Conservation (phyloP, 2,888 invertebrate species). For the Heliothis peltigera region DNA sequence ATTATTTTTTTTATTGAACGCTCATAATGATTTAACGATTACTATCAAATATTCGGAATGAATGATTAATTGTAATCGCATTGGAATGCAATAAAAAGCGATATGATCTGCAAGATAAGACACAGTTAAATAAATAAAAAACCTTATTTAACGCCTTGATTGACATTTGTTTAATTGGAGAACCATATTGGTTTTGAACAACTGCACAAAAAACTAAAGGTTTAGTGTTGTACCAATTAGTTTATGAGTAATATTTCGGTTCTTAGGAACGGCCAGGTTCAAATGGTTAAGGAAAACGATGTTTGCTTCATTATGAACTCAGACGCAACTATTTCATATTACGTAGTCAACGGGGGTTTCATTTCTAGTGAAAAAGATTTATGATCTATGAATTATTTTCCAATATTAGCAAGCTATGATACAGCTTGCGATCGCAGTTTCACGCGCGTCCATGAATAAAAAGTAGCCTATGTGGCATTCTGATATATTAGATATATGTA, state of each 20-base stretch:
- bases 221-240: conserved; percentile 32
- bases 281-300: conserved; percentile 17
- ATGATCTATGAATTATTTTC: too few relatives aligned
- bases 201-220: conserved; percentile 8
- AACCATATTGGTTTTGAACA: conserved; percentile 40
- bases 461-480: too few relatives aligned
- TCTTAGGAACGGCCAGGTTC: conserved; percentile 32
- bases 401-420: too few relatives aligned
- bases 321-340: too few relatives aligned
- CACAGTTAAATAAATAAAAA: conserved; percentile 17
- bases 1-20: conserved; percentile 16
- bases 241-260: conserved; percentile 45
- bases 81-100: conserved; percentile 53
- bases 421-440: too few relatives aligned
- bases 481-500: too few relatives aligned
- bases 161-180: conserved; percentile 62
- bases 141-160: conserved; percentile 50
- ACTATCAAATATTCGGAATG: conserved; percentile 33
- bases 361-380: too few relatives aligned
- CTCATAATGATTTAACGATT: conserved; percentile 5
- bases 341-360: too few relatives aligned
- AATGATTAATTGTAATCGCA: conserved; percentile 69
- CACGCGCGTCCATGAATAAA: too few relatives aligned
- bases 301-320: too few relatives aligned
- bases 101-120: conserved; percentile 60